Conservation (phyloP, 1,140 invertebrate species). For the Melipona quadrifasciata region DNA sequence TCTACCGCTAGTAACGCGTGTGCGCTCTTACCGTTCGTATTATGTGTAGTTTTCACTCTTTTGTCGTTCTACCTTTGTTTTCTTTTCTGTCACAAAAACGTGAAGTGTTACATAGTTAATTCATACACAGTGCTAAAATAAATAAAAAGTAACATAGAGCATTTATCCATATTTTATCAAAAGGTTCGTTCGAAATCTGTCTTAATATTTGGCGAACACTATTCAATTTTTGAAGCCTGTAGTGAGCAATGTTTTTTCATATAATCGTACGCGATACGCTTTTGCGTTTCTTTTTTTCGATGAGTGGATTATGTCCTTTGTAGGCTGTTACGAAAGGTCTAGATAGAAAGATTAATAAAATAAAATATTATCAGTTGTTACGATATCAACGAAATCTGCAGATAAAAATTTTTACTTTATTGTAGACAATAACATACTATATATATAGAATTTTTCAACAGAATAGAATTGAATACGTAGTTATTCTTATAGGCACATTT, state of each 20-base stretch:
- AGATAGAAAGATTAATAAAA: background rate
- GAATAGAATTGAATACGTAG: background rate
- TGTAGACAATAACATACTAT: too few relatives aligned
- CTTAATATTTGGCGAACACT: background rate
- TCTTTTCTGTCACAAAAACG: background rate
- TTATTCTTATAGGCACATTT: background rate
- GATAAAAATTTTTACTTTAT: background rate
- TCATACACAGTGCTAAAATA: background rate
- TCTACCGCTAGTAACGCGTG: slow-evolving; percentile 44
- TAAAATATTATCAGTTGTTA: background rate
- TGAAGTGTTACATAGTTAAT: slow-evolving; percentile 8
- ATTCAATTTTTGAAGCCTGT: background rate
- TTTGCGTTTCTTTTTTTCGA: background rate
- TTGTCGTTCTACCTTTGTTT: background rate
- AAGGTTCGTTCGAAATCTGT: background rate
- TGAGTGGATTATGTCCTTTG: background rate
- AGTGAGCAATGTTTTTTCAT: background rate
- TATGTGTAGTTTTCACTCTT: background rate
- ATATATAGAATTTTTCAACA: background rate
- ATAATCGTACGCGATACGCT: background rate
- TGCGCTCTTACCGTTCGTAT: background rate
- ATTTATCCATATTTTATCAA: background rate
- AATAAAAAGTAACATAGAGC: too few relatives aligned
- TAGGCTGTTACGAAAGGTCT: background rate
- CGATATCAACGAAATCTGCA: background rate